Base-by-base conservation (phyloP, 2,113 vertebrate species). In the Carassius carassius region DNA sequence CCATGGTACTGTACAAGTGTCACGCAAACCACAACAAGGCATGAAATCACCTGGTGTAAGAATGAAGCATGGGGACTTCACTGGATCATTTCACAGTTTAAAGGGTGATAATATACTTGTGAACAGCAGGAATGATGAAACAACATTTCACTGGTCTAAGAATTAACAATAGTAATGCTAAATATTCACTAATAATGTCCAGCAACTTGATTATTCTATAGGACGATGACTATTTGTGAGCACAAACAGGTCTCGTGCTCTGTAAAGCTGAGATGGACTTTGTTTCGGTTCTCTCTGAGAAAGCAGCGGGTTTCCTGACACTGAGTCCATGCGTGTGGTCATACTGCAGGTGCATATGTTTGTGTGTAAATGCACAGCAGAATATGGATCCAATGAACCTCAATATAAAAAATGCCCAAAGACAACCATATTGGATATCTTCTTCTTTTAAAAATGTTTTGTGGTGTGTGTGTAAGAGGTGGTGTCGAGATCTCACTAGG, bases 251-350 rank as follows among this genome's bases (percentile, higher is more conserved):
- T 60, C 54, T 78, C 1, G 1, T 37, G 54, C 32, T 29, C 29
- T 29, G 29, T 29, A 29, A 29, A 29, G 29, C 29, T 29, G 29
- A 29, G 29, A 29, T 1, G 29, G 29, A 29, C 29, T 74, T 49
- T 16, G 70, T 78, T 78, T 78, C 32, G 3, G 54, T 78, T 78
- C 76, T 60, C 76, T 78, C 76, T 78, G 32, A 58, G 56, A 78
- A 62, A 62, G 32, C 3, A 3, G 5, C 23, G 32, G 76, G 56
- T 60, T 78, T 78, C 76, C 54, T 78, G 54, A 41, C 5, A 4
- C 12, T 11, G 5, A 21, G 51, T 25, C 29, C 25, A 58, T 62
- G 23, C 3, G 13, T 19, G 23, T 54, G 74, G 51, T 47, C 56
- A 77, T 63, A 23, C n/a, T 62, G 49, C 72, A 47, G 44, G 17